Evolutionary conservation across 2,888 invertebrate genomes (phyloP).

Genomic region (Himalopsyche tibetana): DNA sequence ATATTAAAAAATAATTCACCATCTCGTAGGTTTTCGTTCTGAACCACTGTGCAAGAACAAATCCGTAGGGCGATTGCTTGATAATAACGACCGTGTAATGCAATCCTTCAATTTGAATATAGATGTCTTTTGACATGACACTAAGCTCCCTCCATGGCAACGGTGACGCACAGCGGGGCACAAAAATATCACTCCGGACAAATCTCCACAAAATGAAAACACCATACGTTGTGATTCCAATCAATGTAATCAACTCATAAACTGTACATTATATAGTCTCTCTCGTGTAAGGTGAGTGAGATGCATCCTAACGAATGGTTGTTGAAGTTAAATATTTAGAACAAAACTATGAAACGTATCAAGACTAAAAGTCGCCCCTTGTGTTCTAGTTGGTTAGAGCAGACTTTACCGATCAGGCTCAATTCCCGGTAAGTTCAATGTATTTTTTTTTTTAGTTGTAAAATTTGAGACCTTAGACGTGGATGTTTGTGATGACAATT

Average conservation of each 20-base stretch:
- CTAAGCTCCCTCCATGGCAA: conserved; percentile 56
- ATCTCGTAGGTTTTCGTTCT: background rate
- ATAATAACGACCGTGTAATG: conserved; percentile 62
- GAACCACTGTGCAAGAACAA: background rate
- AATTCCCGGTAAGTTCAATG: too few species aligned
- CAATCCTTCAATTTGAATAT: conserved; percentile 61
- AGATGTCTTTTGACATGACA: conserved; percentile 63
- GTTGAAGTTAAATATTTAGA: too few species aligned
- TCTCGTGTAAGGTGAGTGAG: background rate
- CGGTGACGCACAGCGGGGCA: conserved; percentile 13
- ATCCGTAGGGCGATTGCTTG: conserved; percentile 50
- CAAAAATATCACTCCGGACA: conserved; percentile 35
- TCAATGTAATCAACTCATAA: conserved; percentile 44
- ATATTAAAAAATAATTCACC: too few species aligned
- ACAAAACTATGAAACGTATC: too few species aligned
- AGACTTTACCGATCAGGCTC: too few species aligned
- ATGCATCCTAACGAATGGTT: too few species aligned
- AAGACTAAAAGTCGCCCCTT: too few species aligned
- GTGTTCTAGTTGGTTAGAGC: too few species aligned
- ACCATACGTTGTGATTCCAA: conserved; percentile 51
- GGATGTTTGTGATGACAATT: too few species aligned
- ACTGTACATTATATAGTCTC: background rate
- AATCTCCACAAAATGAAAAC: conserved; percentile 33
- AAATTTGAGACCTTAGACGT: too few species aligned
- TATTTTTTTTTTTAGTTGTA: too few species aligned